Base-by-base conservation (phyloP, 2,797 vertebrate species). In the Eurystomus glaucurus region DNA sequence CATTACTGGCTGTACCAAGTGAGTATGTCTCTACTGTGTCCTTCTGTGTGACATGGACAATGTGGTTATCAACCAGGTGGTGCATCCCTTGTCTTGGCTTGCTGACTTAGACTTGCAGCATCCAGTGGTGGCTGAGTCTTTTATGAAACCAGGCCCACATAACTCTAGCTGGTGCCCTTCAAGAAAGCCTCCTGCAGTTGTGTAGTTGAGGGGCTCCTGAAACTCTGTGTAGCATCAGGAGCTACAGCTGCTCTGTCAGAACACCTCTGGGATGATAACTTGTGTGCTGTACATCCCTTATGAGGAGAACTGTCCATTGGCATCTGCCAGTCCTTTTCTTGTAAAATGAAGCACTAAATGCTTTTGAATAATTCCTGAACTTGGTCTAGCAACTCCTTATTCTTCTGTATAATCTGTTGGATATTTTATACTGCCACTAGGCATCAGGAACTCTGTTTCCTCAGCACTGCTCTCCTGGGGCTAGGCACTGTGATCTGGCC, bases 141-240 rank as follows among this genome's bases (percentile, higher is more conserved):
- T 57, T 37, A 14, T 1, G 17, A 50, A 50, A 31, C 2, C 51
- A 52, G 48, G 20, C 21, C 41, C 20, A 4, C 0, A 0, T 50
- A 52, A 43, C 29, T 83, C 72, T 58, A 79, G 55, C 41, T 57
- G 43, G 62, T 48, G 21, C 17, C 21, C 29, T 79, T 43, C 39
- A 41, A 52, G 41, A 77, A 81, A 37, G 39, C 28, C 39, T 69
- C 20, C 57, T 33, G 39, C 10, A 3, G 65, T 26, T 60, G 25
- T 45, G n/a, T 51, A 55, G 55, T 16, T 74, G n/a, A 39, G 46
- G 18, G 64, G 69, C 39, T 91, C 39, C 57, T 70, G 58, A 23
- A 66, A 29, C 22, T 55, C 64, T 52, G 41, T 1, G 1, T 28
- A 54, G 18, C 41, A 20, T 41, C 43, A 39, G 39, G 43, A 76